Conservation (phyloP, 2,113 vertebrate species). For the Hystrix brachyura region DNA sequence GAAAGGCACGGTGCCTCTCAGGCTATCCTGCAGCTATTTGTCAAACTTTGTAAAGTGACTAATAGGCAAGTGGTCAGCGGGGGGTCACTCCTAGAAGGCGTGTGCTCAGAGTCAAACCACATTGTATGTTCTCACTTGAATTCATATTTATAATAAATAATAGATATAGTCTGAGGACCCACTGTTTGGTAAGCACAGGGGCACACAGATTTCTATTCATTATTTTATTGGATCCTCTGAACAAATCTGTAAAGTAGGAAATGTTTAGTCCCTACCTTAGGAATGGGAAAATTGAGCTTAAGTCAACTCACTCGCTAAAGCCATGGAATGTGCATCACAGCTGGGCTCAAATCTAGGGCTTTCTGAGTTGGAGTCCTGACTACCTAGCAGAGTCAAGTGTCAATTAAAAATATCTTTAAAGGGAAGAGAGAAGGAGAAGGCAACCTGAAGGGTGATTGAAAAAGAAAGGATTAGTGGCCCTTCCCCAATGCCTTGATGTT, state of each 20-base stretch:
- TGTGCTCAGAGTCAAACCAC: not conserved
- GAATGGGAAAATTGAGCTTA: not conserved
- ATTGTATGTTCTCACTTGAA: not conserved
- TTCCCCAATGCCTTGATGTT: not conserved
- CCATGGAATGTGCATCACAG: not conserved
- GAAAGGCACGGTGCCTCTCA: not conserved
- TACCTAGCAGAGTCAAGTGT: not conserved
- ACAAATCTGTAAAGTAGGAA: not conserved
- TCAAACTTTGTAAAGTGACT: constrained; percentile 37
- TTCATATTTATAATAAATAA: not conserved
- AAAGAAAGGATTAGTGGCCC: not conserved
- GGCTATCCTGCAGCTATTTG: constrained; percentile 5
- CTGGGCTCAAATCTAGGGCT: not conserved
- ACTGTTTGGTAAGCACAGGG: not conserved
- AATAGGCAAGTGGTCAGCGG: not conserved
- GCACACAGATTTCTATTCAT: not conserved
- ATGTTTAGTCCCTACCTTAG: not conserved
- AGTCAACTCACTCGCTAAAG: not conserved
- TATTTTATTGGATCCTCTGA: not conserved
- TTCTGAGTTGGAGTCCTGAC: not conserved
- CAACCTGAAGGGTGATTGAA: not conserved
- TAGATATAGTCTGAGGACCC: not conserved
- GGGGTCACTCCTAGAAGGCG: not conserved
- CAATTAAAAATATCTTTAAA: not conserved
- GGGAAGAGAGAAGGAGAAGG: not conserved